Conservation (phyloP, 2,113 vertebrate genomes). For the Megalops atlanticus region DNA sequence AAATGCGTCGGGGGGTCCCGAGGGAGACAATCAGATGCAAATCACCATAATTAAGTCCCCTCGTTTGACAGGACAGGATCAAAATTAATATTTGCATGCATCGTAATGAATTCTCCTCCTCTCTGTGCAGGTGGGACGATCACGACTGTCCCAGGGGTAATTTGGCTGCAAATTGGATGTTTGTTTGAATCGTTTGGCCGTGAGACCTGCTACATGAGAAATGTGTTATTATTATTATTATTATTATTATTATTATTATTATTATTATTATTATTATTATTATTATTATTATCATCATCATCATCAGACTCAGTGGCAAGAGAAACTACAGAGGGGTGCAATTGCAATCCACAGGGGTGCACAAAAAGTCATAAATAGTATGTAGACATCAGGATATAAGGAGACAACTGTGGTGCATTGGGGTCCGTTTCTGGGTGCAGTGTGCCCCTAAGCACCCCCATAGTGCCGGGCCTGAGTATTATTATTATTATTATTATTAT, state of each 20-base stretch:
- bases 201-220: slow-evolving; percentile 23
- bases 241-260: slow-evolving; percentile 37
- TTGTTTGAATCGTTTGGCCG: slow-evolving; percentile 59
- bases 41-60: slow-evolving; percentile 74
- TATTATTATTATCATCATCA: too few species aligned
- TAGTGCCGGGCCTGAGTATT: too few species aligned
- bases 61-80: slow-evolving; percentile 53
- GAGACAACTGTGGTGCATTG: too few species aligned
- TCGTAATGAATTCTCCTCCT: slow-evolving; percentile 46
- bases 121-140: slow-evolving; percentile 56
- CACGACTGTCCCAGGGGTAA: slow-evolving; percentile 61
- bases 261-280: slow-evolving; percentile 30
- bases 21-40: slow-evolving; percentile 66
- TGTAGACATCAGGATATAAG: too few species aligned
- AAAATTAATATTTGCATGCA: slow-evolving; percentile 69
- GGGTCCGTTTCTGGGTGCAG: too few species aligned
- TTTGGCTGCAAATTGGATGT: slow-evolving; percentile 69
- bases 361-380: too few species aligned
- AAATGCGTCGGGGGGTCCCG: slow-evolving; percentile 42
- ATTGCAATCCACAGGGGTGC: too few species aligned
- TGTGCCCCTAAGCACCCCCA: too few species aligned
- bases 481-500: too few species aligned
- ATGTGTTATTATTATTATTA: slow-evolving; percentile 46
- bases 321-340: too few species aligned
- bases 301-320: too few species aligned